Base-by-base conservation (phyloP, 1,140 invertebrate species). In the silkworm (Bombyx mori) region DNA sequence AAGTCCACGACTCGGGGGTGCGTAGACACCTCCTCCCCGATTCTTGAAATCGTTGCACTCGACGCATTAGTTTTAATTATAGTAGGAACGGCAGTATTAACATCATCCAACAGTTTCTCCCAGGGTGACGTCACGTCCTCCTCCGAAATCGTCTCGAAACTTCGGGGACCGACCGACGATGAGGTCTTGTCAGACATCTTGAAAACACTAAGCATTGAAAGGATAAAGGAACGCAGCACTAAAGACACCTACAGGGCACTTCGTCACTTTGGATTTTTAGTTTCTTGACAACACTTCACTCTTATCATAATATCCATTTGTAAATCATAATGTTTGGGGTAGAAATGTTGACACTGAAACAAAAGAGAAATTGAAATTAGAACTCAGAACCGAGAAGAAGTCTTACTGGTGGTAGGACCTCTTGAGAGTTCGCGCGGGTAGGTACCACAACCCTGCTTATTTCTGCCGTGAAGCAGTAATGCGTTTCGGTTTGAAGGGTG, bases 221-320 rank as follows among this genome's bases (percentile, higher is more conserved):
- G 56, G 61, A 64, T 63, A 74, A 75, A 68, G 81, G 80, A 85
- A 85, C 82, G 80, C 71, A 82, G 75, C 75, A 75, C 68, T 72
- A 83, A 80, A 75, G 80, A 87, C 79, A 80, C 77, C 77, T 71
- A 75, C 66, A 72, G 66, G 69, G 64, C 76, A 83, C 82, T 82
- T 82, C 74, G 82, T 87, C 84, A 87, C 84, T 87, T 85, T 76
- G 84, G 84, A 74, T 87, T 87, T 82, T 85, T 85, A 87, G 82
- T 85, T 87, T 82, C 82, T 87, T 87, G 84, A 78, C 79, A 87
- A 71, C 84, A 87, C 84, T 87, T 87, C 82, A 87, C 84, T 87
- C 84, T 79, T 79, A 87, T 87, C 82, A 85, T 87, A 87, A 87
- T 87, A 87, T 87, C 84, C 84, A 87, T 87, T 87, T 87, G 84